phyloP scores from a whole-genome alignment of 2,888 invertebrate genomes.

The Lottia gigantea region DNA sequence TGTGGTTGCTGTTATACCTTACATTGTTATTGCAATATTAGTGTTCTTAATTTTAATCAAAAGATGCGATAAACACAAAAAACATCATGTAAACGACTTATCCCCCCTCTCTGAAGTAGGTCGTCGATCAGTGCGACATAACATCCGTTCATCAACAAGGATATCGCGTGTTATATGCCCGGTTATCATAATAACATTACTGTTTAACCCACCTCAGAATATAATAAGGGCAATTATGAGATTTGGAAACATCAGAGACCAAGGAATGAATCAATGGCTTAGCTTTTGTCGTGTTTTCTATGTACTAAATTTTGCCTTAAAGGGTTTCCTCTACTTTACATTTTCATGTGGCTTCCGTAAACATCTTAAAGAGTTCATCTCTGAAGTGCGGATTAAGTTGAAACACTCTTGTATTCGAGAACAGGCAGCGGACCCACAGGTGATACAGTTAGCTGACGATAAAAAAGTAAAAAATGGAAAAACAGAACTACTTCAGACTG shows the following conservation, averaged over 20 bases:
- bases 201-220: slow-evolving; percentile 28
- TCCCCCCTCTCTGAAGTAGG: slow-evolving; percentile 16
- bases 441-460: neutral
- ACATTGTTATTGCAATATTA: slow-evolving; percentile 40
- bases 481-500: neutral
- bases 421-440: neutral
- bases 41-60: slow-evolving; percentile 43
- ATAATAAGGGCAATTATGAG: slow-evolving; percentile 19
- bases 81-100: slow-evolving; percentile 28
- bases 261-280: slow-evolving; percentile 17
- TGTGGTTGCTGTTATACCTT: slow-evolving; percentile 48
- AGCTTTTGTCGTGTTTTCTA: slow-evolving; percentile 22
- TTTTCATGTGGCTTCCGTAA: slow-evolving; percentile 30
- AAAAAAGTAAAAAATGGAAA: neutral
- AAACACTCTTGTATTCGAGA: neutral
- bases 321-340: slow-evolving; percentile 29
- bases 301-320: slow-evolving; percentile 28
- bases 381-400: neutral
- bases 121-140: slow-evolving; percentile 12
- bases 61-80: slow-evolving; percentile 43
- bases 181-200: slow-evolving; percentile 25
- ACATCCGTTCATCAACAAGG: slow-evolving; percentile 17
- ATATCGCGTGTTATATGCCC: slow-evolving; percentile 33
- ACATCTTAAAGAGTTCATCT: neutral
- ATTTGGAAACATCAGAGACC: neutral